Evolutionary conservation across 2,113 vertebrate genomes (phyloP), one percentile per base, ranked within the genome.

Genomic region (Spizaetus ornatus): DNA sequence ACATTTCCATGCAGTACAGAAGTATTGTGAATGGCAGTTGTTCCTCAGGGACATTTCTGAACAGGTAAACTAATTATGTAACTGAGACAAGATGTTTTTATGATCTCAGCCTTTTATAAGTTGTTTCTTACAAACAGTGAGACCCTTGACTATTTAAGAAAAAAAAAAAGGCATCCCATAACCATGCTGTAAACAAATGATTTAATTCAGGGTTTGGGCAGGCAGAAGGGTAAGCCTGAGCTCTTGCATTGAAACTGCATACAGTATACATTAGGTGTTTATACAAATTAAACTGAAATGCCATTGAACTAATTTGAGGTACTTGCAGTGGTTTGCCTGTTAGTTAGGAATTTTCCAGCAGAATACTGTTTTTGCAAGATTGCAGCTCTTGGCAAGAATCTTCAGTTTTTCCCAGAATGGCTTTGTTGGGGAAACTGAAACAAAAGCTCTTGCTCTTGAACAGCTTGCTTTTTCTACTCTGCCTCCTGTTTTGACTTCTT

Each of bases 301-400:
- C 40, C 15, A 19, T 43, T n/a, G 45, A 76, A 48, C 43, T 94
- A 48, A 66, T 91, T 55, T 59, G 70, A 87, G 81, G 56, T 93
- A 43, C 43, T 82, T 91, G 89, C 73, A 76, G 86, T 82, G 56
- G 52, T 91, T 97, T 96, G 78, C 82, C 36, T 87, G 61, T 47
- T 86, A 48, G 53, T 90, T 92, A 95, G 90, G 95, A 96, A 91
- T 87, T 97, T 96, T 91, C 86, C 87, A 96, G n/a, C 72, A 95
- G 67, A 96, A 92, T 80, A 56, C 62, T 95, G 63, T 91, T 96
- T 94, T 92, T 96, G 81, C 43, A 84, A 90, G 93, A 85, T 93
- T 76, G 87, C 93, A 84, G 87, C 53, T 93, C 84, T 97, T 96
- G 95, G 95, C 96, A 94, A 88, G 82, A 93, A 80, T 53, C 70